Base-by-base conservation (phyloP, 2,888 invertebrate species). In the Amiota communis region DNA sequence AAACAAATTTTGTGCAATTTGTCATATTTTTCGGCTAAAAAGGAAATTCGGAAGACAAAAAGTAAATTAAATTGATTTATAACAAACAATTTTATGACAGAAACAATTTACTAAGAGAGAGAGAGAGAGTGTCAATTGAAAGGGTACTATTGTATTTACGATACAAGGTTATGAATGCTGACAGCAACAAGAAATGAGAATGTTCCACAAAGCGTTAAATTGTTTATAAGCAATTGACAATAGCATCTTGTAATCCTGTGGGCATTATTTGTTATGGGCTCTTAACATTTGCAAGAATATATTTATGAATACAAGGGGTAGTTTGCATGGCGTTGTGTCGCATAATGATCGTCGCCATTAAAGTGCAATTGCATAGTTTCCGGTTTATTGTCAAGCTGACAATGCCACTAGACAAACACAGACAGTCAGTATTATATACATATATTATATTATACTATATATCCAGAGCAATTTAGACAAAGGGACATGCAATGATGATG, bases 311-410 rank as follows among this genome's bases (percentile, higher is more conserved):
- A 36, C 4, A 6, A 36, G 6, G 36, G 6, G 36, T 36, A 59
- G n/a, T 15, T 9, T 9, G 53, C 53, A 65, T 20, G 36, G 20
- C 51, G 36, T 17, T 53, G 67, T 68, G 17, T 20, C 9, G 9
- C 59, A 17, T 46, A 46, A 23, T 46, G 36, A 53, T 23, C 51
- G 67, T 23, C 53, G 51, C 20, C 20, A 65, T 65, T 15, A 65
- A 48, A 48, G 49, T 65, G n/a, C 23, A 23, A 20, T 53, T 68
- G 67, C 53, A 68, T 68, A 68, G 67, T 68, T 53, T 68, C 67
- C 53, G 67, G 67, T 53, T 68, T 68, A 68, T 53, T 53, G 67
- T 68, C 23, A 23, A 13, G 46, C 36, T 20, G 65, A 65, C 36
- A 36, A 36, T 36, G 36, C 3, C 17, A 49, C 51, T 15, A 68